Evolutionary conservation across 2,888 invertebrate genomes (phyloP), one percentile per base, ranked within the genome.

Genomic region (Cryptus armator): DNA sequence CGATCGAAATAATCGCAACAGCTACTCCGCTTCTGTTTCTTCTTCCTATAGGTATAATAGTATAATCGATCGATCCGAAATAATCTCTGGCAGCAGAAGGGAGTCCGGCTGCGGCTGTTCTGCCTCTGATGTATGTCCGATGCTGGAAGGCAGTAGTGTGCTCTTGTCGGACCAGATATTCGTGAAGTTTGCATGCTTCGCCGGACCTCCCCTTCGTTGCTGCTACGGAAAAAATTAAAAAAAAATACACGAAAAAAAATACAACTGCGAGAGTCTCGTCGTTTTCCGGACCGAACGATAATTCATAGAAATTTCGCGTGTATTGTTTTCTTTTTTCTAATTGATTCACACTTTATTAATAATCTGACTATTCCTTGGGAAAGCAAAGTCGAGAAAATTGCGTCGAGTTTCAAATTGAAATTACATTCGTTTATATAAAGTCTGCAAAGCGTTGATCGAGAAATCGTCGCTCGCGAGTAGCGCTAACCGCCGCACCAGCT

Each of bases 51-150:
- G 72, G 72, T 62, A 48, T 79, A 75, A 79, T 64, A 78, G 81
- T 56, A 77, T 70, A 81, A 85, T 75, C 75, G 84, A 85, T 85
- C 82, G 82, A 71, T 85, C 62, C 79, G 67, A 71, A 85, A 79
- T 85, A 85, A 85, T 82, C 82, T 82, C 82, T 79, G 85, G 79
- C 85, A 79, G 85, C 44, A 44, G 64, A 43, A 51, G 32, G 53
- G 16, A 62, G 48, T 19, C 64, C 48, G n/a, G 82, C 78, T 83
- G 59, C 82, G 29, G 71, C 46, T 24, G 12, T n/a, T 19, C 37
- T 53, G 48, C 68, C 62, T 62, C 48, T 53, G 77, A 71, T 51
- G 66, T 59, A 48, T 43, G 32, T 70, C 53, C 48, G 70, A 56
- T 19, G 19, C 24, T 66, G 24, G 3, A 43, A 32, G 9, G 43